These are phyloP conservation scores for Remorina albescens DNA, from an alignment of 2,797 vertebrate species.

Conservation along the genomic window DNA sequence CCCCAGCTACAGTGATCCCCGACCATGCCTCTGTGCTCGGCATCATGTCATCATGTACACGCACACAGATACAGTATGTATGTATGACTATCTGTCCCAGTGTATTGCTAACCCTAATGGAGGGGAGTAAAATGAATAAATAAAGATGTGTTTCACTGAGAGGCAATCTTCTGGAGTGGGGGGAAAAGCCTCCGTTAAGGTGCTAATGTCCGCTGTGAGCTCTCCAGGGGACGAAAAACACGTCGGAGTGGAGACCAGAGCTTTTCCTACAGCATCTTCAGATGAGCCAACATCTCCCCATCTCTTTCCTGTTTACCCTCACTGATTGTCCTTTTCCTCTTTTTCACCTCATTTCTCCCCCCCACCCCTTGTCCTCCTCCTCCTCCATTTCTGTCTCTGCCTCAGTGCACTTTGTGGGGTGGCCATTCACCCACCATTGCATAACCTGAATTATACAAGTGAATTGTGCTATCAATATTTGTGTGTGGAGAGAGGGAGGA, in stretches of 20 bases:
- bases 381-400: conserved; percentile 49
- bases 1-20: conserved; percentile 39
- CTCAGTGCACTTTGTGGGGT: conserved; percentile 71
- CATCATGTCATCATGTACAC: conserved; percentile 24
- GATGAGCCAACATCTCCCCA: neutral
- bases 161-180: conserved; percentile 6
- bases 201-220: neutral
- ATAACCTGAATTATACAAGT: conserved; percentile 81
- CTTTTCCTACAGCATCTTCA: neutral
- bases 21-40: conserved; percentile 21
- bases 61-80: neutral
- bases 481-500: conserved; percentile 45
- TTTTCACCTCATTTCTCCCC: conserved; percentile 31
- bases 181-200: conserved; percentile 26
- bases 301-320: conserved; percentile 1
- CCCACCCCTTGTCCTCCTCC: neutral
- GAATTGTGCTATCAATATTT: conserved; percentile 67
- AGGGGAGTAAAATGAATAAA: too few species aligned
- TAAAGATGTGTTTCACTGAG: neutral
- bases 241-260: conserved; percentile 1
- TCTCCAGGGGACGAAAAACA: conserved; percentile 1
- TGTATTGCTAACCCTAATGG: conserved; percentile 9
- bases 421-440: conserved; percentile 78
- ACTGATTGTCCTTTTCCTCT: conserved; percentile 36
- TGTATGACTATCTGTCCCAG: conserved; percentile 13